Evolutionary conservation across 2,797 vertebrate species (phyloP), one percentile per base, ranked within the genome.

Genomic region (Pseudotriccus pelzelni): DNA sequence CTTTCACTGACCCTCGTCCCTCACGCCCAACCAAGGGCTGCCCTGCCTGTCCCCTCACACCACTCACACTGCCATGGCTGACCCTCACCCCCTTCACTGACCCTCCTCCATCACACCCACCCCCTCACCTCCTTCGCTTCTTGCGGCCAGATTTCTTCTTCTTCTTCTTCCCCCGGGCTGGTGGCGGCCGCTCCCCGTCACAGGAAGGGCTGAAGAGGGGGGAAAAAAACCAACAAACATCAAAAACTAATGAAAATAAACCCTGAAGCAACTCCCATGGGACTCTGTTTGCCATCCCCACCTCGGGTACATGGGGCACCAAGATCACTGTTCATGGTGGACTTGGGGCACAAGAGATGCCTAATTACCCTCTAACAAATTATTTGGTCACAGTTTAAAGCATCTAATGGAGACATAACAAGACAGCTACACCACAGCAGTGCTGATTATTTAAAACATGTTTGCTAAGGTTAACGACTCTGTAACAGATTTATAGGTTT

Each of bases 71-170:
- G 49, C 49, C 9, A 17, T 50, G 25, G 50, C 27, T 9, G 23
- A n/a, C 69, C 50, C 43, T 46, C 47, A 11, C 8, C 37, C 21
- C 27, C 59, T 7, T 60, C 59, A 39, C 59, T 20, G n/a, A 3
- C 2, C 2, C 14, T 39, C 12, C 5, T 27, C 43, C 27, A 11
- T 34, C 46, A 55, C 12, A 16, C 28, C 14, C n/a, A 46, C 27
- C 0, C 64, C 68, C 72, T 87, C 34, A 96, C 99, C 99, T 99
- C 97, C 98, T 98, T 95, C 99, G 98, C 92, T 98, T 99, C 98
- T 99, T 99, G 94, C 98, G 98, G 24, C 98, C 78, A 0, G 99
- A 99, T 96, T 99, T 99, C 97, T 99, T 99, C 97, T 99, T 99
- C 97, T 99, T 99, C 97, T 99, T 99, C 98, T 99, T 99, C 5